These are phyloP conservation scores for Andrena hattorfiana DNA, from an alignment of 2,888 invertebrate genomes.

Conservation along the genomic window DNA sequence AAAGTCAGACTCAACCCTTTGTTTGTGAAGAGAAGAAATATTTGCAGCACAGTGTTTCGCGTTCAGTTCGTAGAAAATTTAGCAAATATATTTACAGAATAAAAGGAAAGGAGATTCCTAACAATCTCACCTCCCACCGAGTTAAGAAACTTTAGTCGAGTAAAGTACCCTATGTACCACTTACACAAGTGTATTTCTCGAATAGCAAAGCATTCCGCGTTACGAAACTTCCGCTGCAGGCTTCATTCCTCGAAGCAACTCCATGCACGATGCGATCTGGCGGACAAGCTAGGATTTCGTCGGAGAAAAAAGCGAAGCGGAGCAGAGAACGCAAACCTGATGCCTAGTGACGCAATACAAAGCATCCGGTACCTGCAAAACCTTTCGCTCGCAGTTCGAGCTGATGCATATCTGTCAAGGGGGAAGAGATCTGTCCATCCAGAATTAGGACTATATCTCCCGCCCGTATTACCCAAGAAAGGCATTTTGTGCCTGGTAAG, in stretches of 20 bases:
- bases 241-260: conserved; percentile 2
- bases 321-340: conserved; percentile 53
- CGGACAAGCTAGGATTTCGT: conserved; percentile 33
- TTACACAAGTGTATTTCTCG: background rate
- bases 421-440: conserved; percentile 35
- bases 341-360: conserved; percentile 61
- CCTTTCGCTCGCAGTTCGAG: conserved; percentile 43
- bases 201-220: background rate
- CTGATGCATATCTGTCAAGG: conserved; percentile 57
- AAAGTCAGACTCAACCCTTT: background rate
- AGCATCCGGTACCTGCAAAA: conserved; percentile 39
- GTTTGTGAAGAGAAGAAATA: background rate
- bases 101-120: background rate
- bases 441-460: conserved; percentile 58
- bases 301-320: conserved; percentile 1
- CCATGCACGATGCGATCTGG: conserved; percentile 14
- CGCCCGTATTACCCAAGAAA: conserved; percentile 21
- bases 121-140: background rate
- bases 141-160: background rate
- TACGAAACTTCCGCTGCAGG: conserved; percentile 17
- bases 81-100: background rate
- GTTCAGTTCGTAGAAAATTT: background rate
- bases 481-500: conserved; percentile 10
- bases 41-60: background rate
- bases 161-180: background rate